A percentile compares a stretch with the other conserved stretches of the same genome.
These are phyloP conservation scores for Holacanthus passer DNA, from an alignment of 2,113 vertebrate species.

Conservation along the genomic window DNA sequence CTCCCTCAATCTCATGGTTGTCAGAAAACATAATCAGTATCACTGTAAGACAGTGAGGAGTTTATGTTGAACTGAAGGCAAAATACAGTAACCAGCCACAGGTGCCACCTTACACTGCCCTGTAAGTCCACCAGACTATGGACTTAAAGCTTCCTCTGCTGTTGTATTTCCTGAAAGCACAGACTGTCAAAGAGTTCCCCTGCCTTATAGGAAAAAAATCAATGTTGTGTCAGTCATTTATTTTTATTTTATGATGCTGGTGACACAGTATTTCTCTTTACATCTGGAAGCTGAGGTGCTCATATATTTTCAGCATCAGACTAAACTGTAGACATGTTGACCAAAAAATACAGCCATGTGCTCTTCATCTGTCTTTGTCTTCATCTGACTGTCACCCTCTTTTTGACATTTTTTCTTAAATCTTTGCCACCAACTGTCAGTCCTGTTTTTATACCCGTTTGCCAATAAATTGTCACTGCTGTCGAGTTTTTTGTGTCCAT, in stretches of 20 bases:
- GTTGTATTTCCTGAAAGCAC: not conserved
- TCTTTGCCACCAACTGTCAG: slow-evolving; percentile 5
- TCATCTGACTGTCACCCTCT: slow-evolving; percentile 17
- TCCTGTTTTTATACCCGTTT: slow-evolving; percentile 3
- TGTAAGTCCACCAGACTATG: not conserved
- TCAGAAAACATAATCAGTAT: not conserved
- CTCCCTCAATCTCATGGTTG: not conserved
- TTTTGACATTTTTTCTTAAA: not conserved
- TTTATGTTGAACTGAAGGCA: not conserved
- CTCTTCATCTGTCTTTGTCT: not conserved
- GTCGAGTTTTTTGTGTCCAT: not conserved
- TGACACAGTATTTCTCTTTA: slow-evolving; percentile 27
- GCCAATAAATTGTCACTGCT: not conserved
- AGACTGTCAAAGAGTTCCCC: slow-evolving; percentile 19
- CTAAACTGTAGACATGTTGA: not conserved
- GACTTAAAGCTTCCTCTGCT: slow-evolving; percentile 8
- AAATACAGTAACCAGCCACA: not conserved
- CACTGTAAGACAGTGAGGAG: not conserved
- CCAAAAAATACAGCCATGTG: not conserved
- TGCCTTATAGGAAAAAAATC: slow-evolving; percentile 16
- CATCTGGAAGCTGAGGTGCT: not conserved
- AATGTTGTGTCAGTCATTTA: slow-evolving; percentile 25
- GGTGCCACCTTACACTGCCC: not conserved
- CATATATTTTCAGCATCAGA: not conserved
- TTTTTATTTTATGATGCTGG: slow-evolving; percentile 35